Evolutionary conservation across 2,797 vertebrate species (phyloP).

Genomic region (Oceanodroma leucorhoa): DNA sequence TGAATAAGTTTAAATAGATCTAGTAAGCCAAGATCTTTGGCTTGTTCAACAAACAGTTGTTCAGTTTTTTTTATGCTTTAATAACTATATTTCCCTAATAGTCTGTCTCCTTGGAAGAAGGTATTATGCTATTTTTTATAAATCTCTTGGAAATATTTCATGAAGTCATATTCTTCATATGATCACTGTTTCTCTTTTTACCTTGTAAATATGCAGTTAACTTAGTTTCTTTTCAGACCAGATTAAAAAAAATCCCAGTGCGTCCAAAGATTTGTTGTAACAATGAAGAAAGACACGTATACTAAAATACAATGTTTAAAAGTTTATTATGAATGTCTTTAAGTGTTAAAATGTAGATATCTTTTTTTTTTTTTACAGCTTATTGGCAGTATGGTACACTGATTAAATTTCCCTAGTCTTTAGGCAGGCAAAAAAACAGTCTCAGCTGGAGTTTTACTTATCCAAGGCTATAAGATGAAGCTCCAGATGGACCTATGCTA

Average conservation of each 20-base stretch:
- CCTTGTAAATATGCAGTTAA: background rate
- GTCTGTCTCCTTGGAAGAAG: background rate
- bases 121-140: background rate
- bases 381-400: background rate
- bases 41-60: background rate
- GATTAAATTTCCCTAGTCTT: background rate
- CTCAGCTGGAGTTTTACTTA: background rate
- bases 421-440: background rate
- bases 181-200: background rate
- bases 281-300: rapidly evolving
- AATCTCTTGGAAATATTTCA: background rate
- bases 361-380: background rate
- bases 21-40: background rate
- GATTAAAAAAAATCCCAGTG: background rate
- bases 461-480: background rate
- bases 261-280: background rate
- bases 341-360: background rate
- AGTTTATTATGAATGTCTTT: background rate
- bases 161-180: background rate
- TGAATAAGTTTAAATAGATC: background rate
- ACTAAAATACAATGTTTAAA: background rate
- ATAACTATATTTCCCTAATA: background rate
- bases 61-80: background rate
- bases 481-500: background rate
- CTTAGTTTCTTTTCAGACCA: background rate